Percentiles rank a stretch among this genome's conserved stretches.
Conservation (phyloP, 2,797 vertebrate genomes). For the Coregonus suidteri region DNA sequence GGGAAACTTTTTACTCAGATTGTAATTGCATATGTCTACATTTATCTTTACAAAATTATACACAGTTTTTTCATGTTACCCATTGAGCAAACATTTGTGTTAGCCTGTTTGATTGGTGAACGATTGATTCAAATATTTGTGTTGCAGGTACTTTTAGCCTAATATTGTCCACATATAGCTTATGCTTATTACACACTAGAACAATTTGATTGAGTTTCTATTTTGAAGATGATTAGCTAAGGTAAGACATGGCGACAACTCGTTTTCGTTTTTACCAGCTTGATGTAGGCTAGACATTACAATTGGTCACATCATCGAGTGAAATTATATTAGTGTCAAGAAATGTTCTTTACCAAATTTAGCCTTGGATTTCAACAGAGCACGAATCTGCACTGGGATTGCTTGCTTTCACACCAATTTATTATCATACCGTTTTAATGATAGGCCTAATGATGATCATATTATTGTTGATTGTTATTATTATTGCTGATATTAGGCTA, state of each 20-base stretch:
- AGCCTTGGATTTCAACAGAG: not conserved
- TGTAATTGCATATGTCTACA: slow-evolving; percentile 61
- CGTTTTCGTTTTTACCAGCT: not conserved
- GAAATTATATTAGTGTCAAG: not conserved
- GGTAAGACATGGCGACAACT: not conserved
- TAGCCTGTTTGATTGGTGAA: slow-evolving; percentile 41
- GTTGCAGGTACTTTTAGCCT: slow-evolving; percentile 24
- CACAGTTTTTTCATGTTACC: slow-evolving; percentile 36
- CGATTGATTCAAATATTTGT: slow-evolving; percentile 47
- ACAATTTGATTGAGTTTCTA: slow-evolving; percentile 17
- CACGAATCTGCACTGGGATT: not conserved
- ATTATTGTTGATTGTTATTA: not conserved
- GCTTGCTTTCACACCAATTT: not conserved
- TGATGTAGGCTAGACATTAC: not conserved
- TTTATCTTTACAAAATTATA: slow-evolving; percentile 51
- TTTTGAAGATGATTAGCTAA: slow-evolving; percentile 12
- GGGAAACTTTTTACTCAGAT: slow-evolving; percentile 66
- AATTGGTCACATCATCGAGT: not conserved
- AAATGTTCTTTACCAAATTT: not conserved
- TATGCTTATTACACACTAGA: slow-evolving; percentile 13
- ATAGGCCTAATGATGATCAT: not conserved
- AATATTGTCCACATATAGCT: not conserved
- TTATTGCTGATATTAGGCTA: not conserved
- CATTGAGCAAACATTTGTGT: slow-evolving; percentile 49
- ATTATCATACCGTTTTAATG: not conserved